These are phyloP conservation scores for Elaphurus davidianus DNA, from an alignment of 2,113 vertebrate species.

Conservation along the genomic window DNA sequence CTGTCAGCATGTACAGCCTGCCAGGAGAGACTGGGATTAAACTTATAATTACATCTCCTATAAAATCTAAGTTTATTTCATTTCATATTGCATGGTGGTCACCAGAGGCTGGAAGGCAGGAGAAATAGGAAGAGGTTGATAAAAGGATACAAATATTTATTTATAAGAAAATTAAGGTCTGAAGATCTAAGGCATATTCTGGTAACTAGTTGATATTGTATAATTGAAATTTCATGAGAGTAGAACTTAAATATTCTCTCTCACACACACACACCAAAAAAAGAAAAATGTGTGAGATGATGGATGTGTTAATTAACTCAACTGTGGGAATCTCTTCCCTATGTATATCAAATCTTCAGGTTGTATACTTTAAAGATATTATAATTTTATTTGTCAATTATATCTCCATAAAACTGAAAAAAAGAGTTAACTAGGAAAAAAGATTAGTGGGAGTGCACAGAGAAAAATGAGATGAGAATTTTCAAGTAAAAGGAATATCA, in stretches of 20 bases:
- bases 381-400: background rate
- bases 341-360: background rate
- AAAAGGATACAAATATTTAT: background rate
- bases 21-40: background rate
- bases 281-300: background rate
- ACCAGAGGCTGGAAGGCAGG: background rate
- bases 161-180: background rate
- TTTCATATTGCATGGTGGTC: background rate
- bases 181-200: background rate
- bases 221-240: background rate
- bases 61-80: background rate
- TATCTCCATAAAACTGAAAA: background rate
- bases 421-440: background rate
- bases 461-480: conserved; percentile 2
- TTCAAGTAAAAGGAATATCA: background rate
- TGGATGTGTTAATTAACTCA: conserved; percentile 1
- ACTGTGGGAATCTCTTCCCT: background rate
- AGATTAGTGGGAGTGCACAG: background rate
- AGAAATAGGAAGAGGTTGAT: background rate
- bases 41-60: background rate
- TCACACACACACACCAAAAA: background rate
- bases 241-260: background rate
- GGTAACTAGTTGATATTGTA: background rate
- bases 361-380: background rate
- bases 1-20: background rate